A percentile compares a stretch with the other conserved stretches of the same genome.
Conservation (phyloP, 2,113 vertebrate species). For the Anguilla rostrata region DNA sequence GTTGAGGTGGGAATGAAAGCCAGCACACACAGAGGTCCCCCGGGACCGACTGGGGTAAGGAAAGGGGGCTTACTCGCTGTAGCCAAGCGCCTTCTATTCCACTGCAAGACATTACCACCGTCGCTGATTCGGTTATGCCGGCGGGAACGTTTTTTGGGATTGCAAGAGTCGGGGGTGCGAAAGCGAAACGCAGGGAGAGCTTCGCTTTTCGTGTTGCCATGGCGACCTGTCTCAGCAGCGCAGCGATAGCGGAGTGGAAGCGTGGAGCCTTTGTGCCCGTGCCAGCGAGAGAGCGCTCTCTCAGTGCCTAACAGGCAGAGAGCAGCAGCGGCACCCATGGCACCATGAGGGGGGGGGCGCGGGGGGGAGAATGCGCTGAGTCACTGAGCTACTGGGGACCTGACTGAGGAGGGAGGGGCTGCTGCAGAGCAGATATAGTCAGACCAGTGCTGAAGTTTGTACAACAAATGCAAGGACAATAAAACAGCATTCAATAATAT, state of each 20-base stretch:
- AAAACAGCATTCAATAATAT: background rate
- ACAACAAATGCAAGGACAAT: background rate
- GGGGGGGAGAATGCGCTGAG: conserved; percentile 15
- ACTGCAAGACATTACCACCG: background rate
- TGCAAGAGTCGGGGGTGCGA: background rate
- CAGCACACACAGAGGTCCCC: too few relatives aligned
- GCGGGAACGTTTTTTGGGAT: too few relatives aligned
- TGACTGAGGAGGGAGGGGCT: background rate
- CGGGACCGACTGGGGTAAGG: too few relatives aligned
- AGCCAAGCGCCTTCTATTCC: background rate
- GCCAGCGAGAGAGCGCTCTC: background rate
- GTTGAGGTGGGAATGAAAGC: too few relatives aligned
- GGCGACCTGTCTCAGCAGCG: background rate
- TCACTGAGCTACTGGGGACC: background rate
- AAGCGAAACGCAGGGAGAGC: conserved; percentile 16
- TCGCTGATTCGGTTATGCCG: background rate
- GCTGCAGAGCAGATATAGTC: background rate
- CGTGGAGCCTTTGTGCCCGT: background rate
- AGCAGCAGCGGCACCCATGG: background rate
- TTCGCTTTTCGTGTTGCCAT: background rate
- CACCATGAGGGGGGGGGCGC: background rate
- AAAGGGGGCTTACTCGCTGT: too few relatives aligned
- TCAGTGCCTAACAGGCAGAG: conserved; percentile 1
- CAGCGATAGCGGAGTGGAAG: background rate
- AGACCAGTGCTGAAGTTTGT: background rate